Base-by-base conservation (phyloP, 2,888 invertebrate species). In the Nemotelus nigrinus region DNA sequence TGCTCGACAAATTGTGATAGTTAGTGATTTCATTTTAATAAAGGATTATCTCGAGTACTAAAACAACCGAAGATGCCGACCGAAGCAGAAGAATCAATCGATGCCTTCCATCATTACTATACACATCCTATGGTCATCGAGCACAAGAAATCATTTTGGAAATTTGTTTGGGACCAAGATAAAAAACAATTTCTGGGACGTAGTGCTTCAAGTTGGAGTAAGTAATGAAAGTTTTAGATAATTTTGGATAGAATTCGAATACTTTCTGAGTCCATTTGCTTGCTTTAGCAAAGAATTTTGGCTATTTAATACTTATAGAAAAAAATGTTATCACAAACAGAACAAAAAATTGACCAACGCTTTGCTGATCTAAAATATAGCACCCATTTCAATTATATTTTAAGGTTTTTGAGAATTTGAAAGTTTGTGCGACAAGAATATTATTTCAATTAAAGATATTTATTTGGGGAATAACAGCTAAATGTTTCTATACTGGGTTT, bases 121-220 rank as follows among this genome's bases (percentile, higher is more conserved):
- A 86, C 90, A 78, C 88, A 90, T 83, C 92, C 92, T 82, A 91
- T 92, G 81, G 89, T 90, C 76, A 84, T 91, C 60, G 88, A 90
- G 1, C 88, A 87, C 63, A 89, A 89, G 80, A 88, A 93, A 84
- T 89, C 90, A 80, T 83, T 91, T 76, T 90, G 90, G 84, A 87
- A 90, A 81, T 94, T 93, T 88, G 84, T 96, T 64, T 95, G 93
- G 90, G 93, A 96, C 87, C 89, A 91, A 0, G 92, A 93, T 83
- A 92, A 91, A 5, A 91, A 89, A 82, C 90, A 91, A 85, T 90
- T 95, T 84, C 91, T 93, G 78, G 96, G 96, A 76, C 89, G 96
- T 82, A 94, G 93, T 5, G 92, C 90, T 39, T 88, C 91, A 7
- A 94, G 94, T 86, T 96, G 96, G 96, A 92, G 95, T 96, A 87